Conservation (phyloP, 1,140 invertebrate species). For the Atta texana region DNA sequence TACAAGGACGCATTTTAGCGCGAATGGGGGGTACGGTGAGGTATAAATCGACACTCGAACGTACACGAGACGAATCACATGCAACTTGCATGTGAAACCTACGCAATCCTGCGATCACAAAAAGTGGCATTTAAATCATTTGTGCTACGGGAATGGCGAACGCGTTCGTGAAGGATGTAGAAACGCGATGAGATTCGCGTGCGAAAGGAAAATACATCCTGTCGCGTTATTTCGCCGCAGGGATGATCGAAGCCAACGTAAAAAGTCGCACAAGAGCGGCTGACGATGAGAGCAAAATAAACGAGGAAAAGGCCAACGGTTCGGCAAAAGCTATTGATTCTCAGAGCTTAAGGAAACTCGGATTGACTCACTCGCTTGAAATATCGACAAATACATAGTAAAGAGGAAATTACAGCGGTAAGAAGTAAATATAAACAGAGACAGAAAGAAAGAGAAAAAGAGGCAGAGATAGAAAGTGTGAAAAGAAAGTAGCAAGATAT, state of each 20-base stretch:
- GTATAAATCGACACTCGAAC: constrained; percentile 73
- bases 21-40: constrained; percentile 72
- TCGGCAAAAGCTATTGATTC: constrained; percentile 67
- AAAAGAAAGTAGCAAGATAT: constrained; percentile 21
- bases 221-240: constrained; percentile 42
- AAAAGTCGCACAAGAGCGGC: constrained; percentile 56
- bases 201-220: constrained; percentile 29
- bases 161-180: constrained; percentile 12
- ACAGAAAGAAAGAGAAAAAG: constrained; percentile 53
- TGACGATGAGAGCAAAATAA: constrained; percentile 72
- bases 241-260: constrained; percentile 50
- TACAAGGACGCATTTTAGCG: constrained; percentile 72
- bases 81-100: constrained; percentile 65
- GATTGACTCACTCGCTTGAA: constrained; percentile 62
- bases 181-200: constrained; percentile 48
- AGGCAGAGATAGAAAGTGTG: constrained; percentile 22
- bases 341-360: constrained; percentile 21
- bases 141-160: constrained; percentile 17
- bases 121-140: constrained; percentile 22
- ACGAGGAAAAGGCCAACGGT: constrained; percentile 49
- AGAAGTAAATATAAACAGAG: constrained; percentile 57
- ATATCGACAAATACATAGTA: constrained; percentile 45
- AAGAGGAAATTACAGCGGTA: constrained; percentile 59
- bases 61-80: constrained; percentile 64
- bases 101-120: constrained; percentile 63